Evolutionary conservation across 2,888 invertebrate genomes (phyloP).

Genomic region (Chrysotoxum bicinctum): DNA sequence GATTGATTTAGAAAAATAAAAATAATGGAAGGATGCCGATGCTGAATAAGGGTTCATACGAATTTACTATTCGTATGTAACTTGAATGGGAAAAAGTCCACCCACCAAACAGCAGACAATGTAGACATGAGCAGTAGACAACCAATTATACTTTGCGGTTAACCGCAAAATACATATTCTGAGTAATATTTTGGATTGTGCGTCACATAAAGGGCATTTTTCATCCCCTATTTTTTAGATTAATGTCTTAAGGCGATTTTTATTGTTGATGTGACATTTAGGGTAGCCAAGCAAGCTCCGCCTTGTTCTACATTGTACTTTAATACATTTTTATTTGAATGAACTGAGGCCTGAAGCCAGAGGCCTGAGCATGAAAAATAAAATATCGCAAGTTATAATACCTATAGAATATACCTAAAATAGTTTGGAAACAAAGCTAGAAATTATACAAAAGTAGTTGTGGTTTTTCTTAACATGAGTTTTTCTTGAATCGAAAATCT

Average conservation of each 20-base stretch:
- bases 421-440: too few relatives aligned
- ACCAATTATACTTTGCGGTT: constrained; percentile 82
- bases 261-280: constrained; percentile 44
- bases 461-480: too few relatives aligned
- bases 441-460: too few relatives aligned
- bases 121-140: constrained; percentile 76
- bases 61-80: background rate
- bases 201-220: constrained; percentile 55
- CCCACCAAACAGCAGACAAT: constrained; percentile 27
- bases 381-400: too few relatives aligned
- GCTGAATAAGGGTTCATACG: constrained; percentile 4
- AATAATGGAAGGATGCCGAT: background rate
- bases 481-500: too few relatives aligned
- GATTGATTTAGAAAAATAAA: constrained; percentile 4
- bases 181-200: constrained; percentile 75
- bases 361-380: too few relatives aligned
- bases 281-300: constrained; percentile 84
- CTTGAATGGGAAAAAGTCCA: background rate
- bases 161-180: constrained; percentile 81
- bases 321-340: background rate
- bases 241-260: constrained; percentile 65
- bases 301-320: constrained; percentile 74
- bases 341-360: too few relatives aligned
- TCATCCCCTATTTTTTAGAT: constrained; percentile 60
- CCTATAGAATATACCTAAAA: too few relatives aligned